Conservation (phyloP, 2,113 vertebrate species). For the Vulpes ferrilata region DNA sequence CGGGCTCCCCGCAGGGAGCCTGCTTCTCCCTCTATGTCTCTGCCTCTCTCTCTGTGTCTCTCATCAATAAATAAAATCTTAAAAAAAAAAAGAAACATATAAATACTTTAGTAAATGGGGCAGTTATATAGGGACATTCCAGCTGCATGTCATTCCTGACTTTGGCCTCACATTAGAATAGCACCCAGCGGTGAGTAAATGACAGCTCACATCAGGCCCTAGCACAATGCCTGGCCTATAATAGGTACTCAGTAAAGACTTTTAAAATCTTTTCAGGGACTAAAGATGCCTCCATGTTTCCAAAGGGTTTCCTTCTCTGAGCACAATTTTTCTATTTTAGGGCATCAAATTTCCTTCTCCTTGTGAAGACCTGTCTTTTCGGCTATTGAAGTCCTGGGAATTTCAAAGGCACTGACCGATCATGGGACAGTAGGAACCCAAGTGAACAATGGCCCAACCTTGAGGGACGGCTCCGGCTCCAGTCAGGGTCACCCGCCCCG, state of each 20-base stretch:
- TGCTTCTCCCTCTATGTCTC: no score
- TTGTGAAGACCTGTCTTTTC: constrained; percentile 49
- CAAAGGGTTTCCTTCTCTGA: background rate
- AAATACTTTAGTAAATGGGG: background rate
- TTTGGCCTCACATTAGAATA: background rate
- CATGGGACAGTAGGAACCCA: background rate
- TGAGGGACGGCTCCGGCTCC: background rate
- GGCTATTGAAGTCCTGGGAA: constrained; percentile 45
- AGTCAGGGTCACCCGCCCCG: constrained; percentile 9
- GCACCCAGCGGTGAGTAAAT: background rate
- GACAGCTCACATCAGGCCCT: no score
- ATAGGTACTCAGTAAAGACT: background rate
- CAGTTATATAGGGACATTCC: background rate
- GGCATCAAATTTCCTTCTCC: constrained; percentile 45
- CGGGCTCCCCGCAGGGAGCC: no score
- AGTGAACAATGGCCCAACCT: constrained; percentile 40
- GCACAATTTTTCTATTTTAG: constrained; percentile 17
- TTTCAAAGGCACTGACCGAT: constrained; percentile 59
- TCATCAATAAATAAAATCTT: no score
- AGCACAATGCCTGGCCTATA: background rate
- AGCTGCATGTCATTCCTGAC: background rate
- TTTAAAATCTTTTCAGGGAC: background rate
- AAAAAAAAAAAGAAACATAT: background rate
- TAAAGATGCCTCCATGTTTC: background rate
- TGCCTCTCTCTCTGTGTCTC: no score